These are phyloP conservation scores for Drosophila orena DNA, from an alignment of 1,140 invertebrate genomes.

Conservation along the genomic window DNA sequence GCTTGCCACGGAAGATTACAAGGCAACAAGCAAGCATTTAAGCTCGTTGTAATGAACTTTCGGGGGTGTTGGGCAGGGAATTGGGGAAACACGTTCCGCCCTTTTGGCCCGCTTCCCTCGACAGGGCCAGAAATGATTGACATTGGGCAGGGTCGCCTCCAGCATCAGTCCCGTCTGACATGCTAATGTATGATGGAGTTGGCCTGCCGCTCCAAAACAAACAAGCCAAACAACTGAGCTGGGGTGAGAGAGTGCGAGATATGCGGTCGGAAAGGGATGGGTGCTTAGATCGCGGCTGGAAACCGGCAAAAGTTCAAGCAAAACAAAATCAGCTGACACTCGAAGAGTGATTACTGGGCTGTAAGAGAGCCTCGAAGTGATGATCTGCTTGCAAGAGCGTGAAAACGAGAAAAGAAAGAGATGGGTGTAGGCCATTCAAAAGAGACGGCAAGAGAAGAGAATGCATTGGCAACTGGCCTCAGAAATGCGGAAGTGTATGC, in stretches of 20 bases:
- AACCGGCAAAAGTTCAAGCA: conserved; percentile 83
- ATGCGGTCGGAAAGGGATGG: conserved; percentile 6
- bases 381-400: conserved; percentile 12
- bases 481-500: conserved; percentile 80
- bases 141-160: conserved; percentile 75
- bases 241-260: conserved; percentile 1
- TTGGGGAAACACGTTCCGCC: conserved; percentile 55
- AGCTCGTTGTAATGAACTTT: conserved; percentile 70
- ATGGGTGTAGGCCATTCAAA: conserved; percentile 6
- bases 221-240: conserved; percentile 32
- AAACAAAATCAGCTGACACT: conserved; percentile 80
- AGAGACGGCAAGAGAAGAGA: conserved; percentile 11
- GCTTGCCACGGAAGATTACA: conserved; percentile 41
- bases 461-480: conserved; percentile 33
- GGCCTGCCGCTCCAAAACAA: conserved; percentile 46
- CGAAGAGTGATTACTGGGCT: conserved; percentile 10
- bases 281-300: conserved; percentile 28
- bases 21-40: conserved; percentile 9
- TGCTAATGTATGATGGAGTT: conserved; percentile 56
- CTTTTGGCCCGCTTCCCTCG: conserved; percentile 70
- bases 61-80: not conserved
- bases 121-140: conserved; percentile 66
- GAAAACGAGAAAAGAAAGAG: conserved; percentile 5
- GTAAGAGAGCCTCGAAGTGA: conserved; percentile 12
- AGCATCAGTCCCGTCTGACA: conserved; percentile 51